Base-by-base conservation (phyloP, 2,797 vertebrate genomes). In the Chrosomus eos region DNA sequence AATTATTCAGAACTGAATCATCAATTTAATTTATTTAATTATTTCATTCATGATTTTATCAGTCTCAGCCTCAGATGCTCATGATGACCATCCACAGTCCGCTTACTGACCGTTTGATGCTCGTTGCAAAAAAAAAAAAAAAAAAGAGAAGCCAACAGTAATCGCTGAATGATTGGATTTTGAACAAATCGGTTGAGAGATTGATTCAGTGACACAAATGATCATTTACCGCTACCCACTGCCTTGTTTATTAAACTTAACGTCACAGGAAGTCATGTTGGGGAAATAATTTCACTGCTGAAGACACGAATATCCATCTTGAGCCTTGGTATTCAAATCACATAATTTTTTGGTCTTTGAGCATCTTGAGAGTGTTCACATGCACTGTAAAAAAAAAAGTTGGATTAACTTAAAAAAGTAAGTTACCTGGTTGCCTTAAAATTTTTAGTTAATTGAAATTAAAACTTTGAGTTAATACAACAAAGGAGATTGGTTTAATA, bases 351-450 rank as follows among this genome's bases (percentile, higher is more conserved):
- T 28, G 16, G 13, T 58, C 40, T 67, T 26, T 68, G 55, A 28
- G 31, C 36, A 71, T 62, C 68, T 60, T 62, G 64, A 82, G 45
- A 55, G 18, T 67, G 48, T 87, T 87, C 77, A 85, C 55, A 48
- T 33, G n/a, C n/a, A n/a, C n/a, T n/a, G n/a, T n/a, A n/a, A n/a
- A n/a, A n/a, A n/a, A n/a, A n/a, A n/a, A n/a, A n/a, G n/a, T n/a
- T n/a, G n/a, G n/a, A n/a, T n/a, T n/a, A n/a, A n/a, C n/a, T n/a
- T n/a, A n/a, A n/a, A n/a, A n/a, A n/a, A n/a, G n/a, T n/a, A n/a
- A n/a, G n/a, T n/a, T n/a, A n/a, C n/a, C n/a, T n/a, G n/a, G n/a
- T n/a, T n/a, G n/a, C n/a, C n/a, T n/a, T n/a, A n/a, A n/a, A n/a
- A n/a, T n/a, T n/a, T n/a, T n/a, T n/a, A n/a, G n/a, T n/a, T n/a